Evolutionary conservation across 2,888 invertebrate genomes (phyloP).

Genomic region (Sericinus montela): DNA sequence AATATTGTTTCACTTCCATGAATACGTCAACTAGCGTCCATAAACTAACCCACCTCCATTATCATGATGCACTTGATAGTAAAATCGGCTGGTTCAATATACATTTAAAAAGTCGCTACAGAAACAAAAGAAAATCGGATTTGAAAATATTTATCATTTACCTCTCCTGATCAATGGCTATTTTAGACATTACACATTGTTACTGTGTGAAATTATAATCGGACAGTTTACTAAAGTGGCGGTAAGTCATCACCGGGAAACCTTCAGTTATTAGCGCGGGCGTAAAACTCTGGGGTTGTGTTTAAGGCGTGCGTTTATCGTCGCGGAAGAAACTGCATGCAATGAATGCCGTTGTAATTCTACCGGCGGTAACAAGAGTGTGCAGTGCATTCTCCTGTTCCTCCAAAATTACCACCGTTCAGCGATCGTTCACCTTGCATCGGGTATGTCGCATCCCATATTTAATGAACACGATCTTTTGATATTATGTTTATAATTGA

Average conservation of each 20-base stretch:
- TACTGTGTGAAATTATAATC: not conserved
- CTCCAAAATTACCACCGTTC: constrained; percentile 17
- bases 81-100: too few relatives aligned
- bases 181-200: too few relatives aligned
- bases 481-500: not conserved
- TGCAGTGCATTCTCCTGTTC: not conserved
- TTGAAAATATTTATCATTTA: too few relatives aligned
- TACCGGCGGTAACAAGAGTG: constrained; percentile 3
- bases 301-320: constrained; percentile 34
- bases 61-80: too few relatives aligned
- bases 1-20: too few relatives aligned
- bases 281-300: constrained; percentile 34
- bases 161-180: too few relatives aligned
- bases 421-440: constrained; percentile 7
- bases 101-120: too few relatives aligned
- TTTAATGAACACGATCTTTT: constrained; percentile 5
- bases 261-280: constrained; percentile 25
- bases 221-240: not conserved
- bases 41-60: too few relatives aligned
- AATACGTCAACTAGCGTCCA: too few relatives aligned
- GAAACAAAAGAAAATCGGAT: too few relatives aligned
- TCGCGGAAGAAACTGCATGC: constrained; percentile 8
- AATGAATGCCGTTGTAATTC: constrained; percentile 11
- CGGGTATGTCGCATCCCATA: constrained; percentile 21
- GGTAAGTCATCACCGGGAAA: not conserved